Base-by-base conservation (phyloP, 92 coral and sea anemone genomes). In the Palythoa caribaeorum region DNA sequence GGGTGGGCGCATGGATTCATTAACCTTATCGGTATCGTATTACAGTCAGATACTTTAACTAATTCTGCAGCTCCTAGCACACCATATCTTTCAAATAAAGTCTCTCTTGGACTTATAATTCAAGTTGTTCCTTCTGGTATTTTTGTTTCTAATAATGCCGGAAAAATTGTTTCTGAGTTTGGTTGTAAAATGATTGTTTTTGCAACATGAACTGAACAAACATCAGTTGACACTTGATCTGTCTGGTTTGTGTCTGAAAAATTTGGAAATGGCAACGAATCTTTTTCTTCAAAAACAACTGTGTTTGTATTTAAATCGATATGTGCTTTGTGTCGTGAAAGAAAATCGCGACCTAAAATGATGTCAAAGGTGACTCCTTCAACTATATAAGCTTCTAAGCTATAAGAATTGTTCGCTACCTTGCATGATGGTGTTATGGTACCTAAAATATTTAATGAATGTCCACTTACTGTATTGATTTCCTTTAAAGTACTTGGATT, bases 301-400 rank as follows among this genome's bases (percentile, higher is more conserved):
- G 13, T 36, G 11, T 57, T 55, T 36, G n/a, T 78, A 2, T 55
- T 55, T 6, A 78, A 54, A 55, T 78, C 69, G 13, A 78, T 78
- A 1, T 53, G 1, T 78, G 83, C 63, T 14, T 50, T 76, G 35
- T 76, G 38, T 52, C 20, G 10, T 17, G 57, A 55, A 2, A 78
- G 83, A 78, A 78, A 78, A 28, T 78, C 71, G 3, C 68, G 83
- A 16, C 83, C 70, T 78, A 78, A 17, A 57, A 78, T 53, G 4
- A 36, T 78, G 36, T 55, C 83, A 54, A 78, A 78, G 3, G 66
- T 55, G 9, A 53, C 47, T 36, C 83, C 68, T 78, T 78, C 83
- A 14, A 59, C 60, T 9, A 78, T 9, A 57, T 14, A 35, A 15
- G 20, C 52, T 2, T 2, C 47, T 21, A 78, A 40, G 36, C 13